Evolutionary conservation across 2,888 invertebrate genomes (phyloP), one percentile per base, ranked within the genome.

Genomic region (Operophtera brumata): DNA sequence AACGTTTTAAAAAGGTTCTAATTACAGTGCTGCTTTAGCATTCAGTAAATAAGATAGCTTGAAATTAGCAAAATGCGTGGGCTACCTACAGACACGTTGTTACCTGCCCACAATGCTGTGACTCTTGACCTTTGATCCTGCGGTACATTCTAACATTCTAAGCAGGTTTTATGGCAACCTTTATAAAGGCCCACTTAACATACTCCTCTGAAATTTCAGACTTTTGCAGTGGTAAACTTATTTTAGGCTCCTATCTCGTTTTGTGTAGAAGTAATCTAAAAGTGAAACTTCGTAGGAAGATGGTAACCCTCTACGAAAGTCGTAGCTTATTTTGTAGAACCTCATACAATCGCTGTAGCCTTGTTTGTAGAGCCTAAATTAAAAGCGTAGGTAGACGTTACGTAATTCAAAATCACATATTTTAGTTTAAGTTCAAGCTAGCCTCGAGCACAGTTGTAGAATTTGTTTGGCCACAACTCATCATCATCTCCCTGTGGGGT

Each of bases 291-390:
- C 39, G 46, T 41, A 46, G 45, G 12, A 46, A 30, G 35, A 25
- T 41, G 56, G 51, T 51, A 40, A 35, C 40, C 55, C 28, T 51
- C 51, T 56, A 56, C 56, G 47, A 51, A 47, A 40, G n/a, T 56
- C 42, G 51, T 55, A 55, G 47, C 43, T 20, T 8, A 2, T 44
- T 12, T 30, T 20, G 40, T 54, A 45, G 28, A 40, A 20, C 39
- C 9, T 35, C n/a, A 11, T 11, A 11, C 2, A 3, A 9, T 8
- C 2, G 30, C 10, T 30, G 30, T 10, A 30, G 9, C 6, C 10
- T 6, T 8, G 30, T 9, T 30, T 8, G 8, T 30, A 20, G 20
- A 20, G 20, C 20, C 4, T 3, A 3, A 4, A 20, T 20, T 20
- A 3, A 20, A 20, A 20, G 20, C 20, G 2, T 20, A 2, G 20